Conservation (phyloP, 2,797 vertebrate genomes). For the Lutjanus campechanus region DNA sequence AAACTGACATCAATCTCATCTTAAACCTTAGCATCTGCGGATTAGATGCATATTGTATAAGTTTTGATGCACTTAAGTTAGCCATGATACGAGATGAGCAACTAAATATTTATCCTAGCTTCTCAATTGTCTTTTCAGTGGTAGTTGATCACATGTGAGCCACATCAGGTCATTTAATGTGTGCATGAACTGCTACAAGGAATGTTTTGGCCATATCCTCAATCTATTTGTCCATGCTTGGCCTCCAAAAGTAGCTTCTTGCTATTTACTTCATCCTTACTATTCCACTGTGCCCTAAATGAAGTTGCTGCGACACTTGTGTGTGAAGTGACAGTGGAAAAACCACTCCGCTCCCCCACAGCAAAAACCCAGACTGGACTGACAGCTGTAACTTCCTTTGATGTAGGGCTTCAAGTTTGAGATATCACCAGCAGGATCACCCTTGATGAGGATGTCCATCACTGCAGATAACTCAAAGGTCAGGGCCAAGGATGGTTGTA, state of each 20-base stretch:
- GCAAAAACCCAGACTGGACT: background rate
- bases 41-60: too few relatives aligned
- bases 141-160: too few relatives aligned
- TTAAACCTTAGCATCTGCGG: too few relatives aligned
- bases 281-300: slow-evolving; percentile 29
- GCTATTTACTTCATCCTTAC: slow-evolving; percentile 49
- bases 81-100: too few relatives aligned
- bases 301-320: slow-evolving; percentile 18
- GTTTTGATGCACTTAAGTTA: too few relatives aligned
- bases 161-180: too few relatives aligned
- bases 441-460: background rate
- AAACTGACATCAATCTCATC: too few relatives aligned
- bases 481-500: too few relatives aligned
- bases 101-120: too few relatives aligned
- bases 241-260: slow-evolving; percentile 55
- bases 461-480: too few relatives aligned
- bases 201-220: slow-evolving; percentile 10
- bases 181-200: background rate
- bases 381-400: background rate
- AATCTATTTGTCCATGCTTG: slow-evolving; percentile 33
- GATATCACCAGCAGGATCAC: background rate
- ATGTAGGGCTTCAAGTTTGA: background rate
- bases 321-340: background rate
- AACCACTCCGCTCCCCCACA: slow-evolving; percentile 28
- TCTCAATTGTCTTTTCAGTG: too few relatives aligned